These are phyloP conservation scores for Malurus alboscapulatus DNA, from an alignment of 2,113 vertebrate species.

Conservation along the genomic window DNA sequence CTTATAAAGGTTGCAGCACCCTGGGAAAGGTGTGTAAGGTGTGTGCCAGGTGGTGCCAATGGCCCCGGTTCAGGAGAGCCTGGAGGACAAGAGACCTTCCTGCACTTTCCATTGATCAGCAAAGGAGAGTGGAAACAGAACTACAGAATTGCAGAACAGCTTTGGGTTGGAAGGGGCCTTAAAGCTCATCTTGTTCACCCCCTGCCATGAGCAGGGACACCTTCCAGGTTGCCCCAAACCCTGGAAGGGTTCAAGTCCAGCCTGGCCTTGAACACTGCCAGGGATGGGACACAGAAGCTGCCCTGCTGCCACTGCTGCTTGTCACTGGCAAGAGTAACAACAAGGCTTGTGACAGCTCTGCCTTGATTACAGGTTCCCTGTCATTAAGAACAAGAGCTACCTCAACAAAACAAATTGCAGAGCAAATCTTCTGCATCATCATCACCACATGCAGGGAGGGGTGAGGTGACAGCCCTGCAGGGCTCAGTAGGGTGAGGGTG, in stretches of 20 bases:
- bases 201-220: background rate
- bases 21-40: background rate
- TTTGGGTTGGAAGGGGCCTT: background rate
- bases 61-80: background rate
- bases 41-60: background rate
- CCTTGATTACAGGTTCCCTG: background rate
- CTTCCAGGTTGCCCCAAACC: background rate
- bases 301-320: background rate
- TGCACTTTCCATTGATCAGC: background rate
- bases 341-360: background rate
- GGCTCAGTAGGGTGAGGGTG: background rate
- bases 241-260: fast-evolving
- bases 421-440: background rate
- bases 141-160: background rate
- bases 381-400: conserved; percentile 17
- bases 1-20: background rate
- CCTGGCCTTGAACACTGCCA: background rate
- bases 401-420: background rate
- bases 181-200: background rate
- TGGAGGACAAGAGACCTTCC: background rate
- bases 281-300: background rate
- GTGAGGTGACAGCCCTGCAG: background rate
- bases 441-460: fast-evolving
- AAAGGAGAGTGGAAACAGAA: background rate
- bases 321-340: background rate